Evolutionary conservation across 2,797 vertebrate genomes (phyloP).

Genomic region (Chelidonichthys spinosus): DNA sequence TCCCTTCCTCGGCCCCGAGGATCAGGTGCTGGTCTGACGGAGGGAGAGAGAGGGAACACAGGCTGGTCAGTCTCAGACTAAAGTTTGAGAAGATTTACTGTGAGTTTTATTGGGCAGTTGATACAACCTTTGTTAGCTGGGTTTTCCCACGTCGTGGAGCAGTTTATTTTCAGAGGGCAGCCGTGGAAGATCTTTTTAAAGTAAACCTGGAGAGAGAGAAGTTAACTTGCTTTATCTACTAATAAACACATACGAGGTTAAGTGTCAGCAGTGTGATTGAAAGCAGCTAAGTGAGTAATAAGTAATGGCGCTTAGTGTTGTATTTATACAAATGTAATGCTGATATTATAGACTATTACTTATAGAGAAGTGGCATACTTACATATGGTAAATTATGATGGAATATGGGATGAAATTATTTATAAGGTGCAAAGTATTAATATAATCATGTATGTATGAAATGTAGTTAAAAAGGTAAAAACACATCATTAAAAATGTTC

Average conservation of each 20-base stretch:
- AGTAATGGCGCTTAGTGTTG: not conserved
- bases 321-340: not conserved
- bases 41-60: conserved; percentile 1
- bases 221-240: not conserved
- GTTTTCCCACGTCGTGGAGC: conserved; percentile 87
- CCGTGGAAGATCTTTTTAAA: conserved; percentile 92
- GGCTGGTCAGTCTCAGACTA: conserved; percentile 20
- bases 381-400: not conserved
- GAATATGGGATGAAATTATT: not conserved
- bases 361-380: not conserved
- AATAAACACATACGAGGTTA: not conserved
- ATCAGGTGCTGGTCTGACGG: conserved; percentile 88
- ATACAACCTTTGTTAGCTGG: conserved; percentile 85
- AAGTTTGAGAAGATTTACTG: not conserved
- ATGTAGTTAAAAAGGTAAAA: not conserved
- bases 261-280: not conserved
- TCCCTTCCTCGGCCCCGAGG: conserved; percentile 91
- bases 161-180: conserved; percentile 89
- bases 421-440: not conserved
- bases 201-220: conserved; percentile 74
- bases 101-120: accelerated
- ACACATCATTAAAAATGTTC: not conserved
- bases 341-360: not conserved
- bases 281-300: not conserved
- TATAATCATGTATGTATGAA: not conserved